phyloP scores from a whole-genome alignment of 2,888 invertebrate species.

The Hydropsyche betteni region DNA sequence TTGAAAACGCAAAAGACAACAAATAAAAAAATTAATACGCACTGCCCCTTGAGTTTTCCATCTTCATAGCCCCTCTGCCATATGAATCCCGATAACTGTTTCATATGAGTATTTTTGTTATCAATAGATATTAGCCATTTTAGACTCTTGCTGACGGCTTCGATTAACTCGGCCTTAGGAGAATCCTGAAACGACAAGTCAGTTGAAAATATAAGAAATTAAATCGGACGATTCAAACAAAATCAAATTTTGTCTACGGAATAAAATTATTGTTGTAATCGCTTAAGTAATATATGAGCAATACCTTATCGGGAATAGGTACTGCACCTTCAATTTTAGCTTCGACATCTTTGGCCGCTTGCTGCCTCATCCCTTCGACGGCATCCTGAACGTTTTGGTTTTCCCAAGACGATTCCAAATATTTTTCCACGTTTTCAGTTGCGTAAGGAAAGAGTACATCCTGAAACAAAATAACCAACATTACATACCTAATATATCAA shows the following conservation, averaged over 20 bases:
- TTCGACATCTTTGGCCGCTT: conserved; percentile 68
- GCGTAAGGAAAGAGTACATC: conserved; percentile 83
- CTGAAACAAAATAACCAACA: conserved; percentile 59
- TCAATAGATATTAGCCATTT: conserved; percentile 84
- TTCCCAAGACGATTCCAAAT: conserved; percentile 77
- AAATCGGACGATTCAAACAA: too few relatives aligned
- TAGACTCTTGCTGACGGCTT: conserved; percentile 75
- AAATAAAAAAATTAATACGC: conserved; percentile 63
- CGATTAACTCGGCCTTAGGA: conserved; percentile 65
- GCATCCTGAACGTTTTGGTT: conserved; percentile 72
- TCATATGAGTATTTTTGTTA: conserved; percentile 81
- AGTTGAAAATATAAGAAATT: background rate
- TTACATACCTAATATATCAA: too few relatives aligned
- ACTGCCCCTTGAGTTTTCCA: conserved; percentile 88
- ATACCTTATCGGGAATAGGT: conserved; percentile 65
- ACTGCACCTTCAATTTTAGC: conserved; percentile 68
- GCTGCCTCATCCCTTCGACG: conserved; percentile 72
- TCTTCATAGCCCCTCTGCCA: conserved; percentile 86
- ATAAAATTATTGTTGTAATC: background rate
- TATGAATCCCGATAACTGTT: conserved; percentile 89
- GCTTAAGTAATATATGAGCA: background rate
- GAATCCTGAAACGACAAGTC: conserved; percentile 58
- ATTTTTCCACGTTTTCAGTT: conserved; percentile 74
- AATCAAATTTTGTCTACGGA: background rate
- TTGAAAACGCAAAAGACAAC: background rate